Conservation (phyloP, 2,113 vertebrate species). For the Steatornis caripensis region DNA sequence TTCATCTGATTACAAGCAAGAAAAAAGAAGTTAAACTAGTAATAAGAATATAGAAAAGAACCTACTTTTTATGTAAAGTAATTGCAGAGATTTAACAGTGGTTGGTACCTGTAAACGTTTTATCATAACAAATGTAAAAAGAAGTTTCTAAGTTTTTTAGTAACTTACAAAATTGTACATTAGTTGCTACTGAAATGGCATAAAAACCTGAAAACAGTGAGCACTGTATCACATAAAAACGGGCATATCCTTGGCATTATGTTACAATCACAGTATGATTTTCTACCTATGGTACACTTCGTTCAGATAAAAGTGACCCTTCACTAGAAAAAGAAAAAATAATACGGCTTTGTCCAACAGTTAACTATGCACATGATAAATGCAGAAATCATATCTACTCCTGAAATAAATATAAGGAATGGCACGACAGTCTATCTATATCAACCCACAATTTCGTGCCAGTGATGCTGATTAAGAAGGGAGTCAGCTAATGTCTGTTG, state of each 20-base stretch:
- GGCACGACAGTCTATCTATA: background rate
- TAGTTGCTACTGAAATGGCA: background rate
- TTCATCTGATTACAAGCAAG: conserved; percentile 84
- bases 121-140: background rate
- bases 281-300: background rate
- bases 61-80: background rate
- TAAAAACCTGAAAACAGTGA: background rate
- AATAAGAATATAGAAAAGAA: background rate
- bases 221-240: background rate
- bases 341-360: background rate
- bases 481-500: background rate
- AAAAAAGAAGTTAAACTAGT: background rate
- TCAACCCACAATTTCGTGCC: background rate
- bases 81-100: background rate
- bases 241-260: background rate
- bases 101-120: background rate
- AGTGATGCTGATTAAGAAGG: background rate
- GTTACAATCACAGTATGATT: background rate
- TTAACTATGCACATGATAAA: background rate
- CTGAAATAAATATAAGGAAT: background rate
- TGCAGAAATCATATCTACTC: background rate
- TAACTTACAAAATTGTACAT: background rate
- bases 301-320: background rate
- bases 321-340: background rate
- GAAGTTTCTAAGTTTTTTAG: background rate